Evolutionary conservation across 35 echinoderm and acorn worm genomes (phyloP).

Genomic region (Heliocidaris erythrogramma): DNA sequence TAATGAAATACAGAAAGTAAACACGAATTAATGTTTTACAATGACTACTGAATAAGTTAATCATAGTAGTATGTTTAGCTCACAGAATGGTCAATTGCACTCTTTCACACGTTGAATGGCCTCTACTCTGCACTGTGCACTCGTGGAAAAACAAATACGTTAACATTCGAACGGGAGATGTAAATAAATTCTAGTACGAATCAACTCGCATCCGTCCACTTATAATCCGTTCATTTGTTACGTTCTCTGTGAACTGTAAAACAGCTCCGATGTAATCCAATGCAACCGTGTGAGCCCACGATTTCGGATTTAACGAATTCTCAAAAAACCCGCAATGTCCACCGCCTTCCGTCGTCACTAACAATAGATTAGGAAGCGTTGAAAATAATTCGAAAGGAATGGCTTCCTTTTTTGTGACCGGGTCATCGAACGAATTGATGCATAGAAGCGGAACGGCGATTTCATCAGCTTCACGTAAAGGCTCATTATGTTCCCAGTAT

Average conservation of each 20-base stretch:
- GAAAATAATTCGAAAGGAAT: slow-evolving; percentile 91
- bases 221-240: background rate
- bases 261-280: slow-evolving; percentile 63
- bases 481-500: slow-evolving; percentile 92
- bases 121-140: too few relatives aligned
- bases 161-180: too few relatives aligned
- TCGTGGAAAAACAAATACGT: too few relatives aligned
- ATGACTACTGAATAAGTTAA: too few relatives aligned
- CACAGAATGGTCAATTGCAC: too few relatives aligned
- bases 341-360: slow-evolving; percentile 72
- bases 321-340: slow-evolving; percentile 78
- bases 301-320: slow-evolving; percentile 26
- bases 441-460: slow-evolving; percentile 88
- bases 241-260: slow-evolving; percentile 39
- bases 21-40: too few relatives aligned
- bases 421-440: slow-evolving; percentile 89
- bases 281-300: slow-evolving; percentile 55
- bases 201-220: slow-evolving; percentile 31
- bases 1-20: too few relatives aligned
- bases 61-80: too few relatives aligned
- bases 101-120: too few relatives aligned
- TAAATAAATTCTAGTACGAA: background rate
- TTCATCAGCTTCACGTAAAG: slow-evolving; percentile 88
- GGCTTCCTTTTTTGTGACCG: slow-evolving; percentile 51
- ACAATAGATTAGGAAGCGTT: slow-evolving; percentile 76